phyloP scores from a whole-genome alignment of 1,140 invertebrate species.

The Saxidomus purpurata region DNA sequence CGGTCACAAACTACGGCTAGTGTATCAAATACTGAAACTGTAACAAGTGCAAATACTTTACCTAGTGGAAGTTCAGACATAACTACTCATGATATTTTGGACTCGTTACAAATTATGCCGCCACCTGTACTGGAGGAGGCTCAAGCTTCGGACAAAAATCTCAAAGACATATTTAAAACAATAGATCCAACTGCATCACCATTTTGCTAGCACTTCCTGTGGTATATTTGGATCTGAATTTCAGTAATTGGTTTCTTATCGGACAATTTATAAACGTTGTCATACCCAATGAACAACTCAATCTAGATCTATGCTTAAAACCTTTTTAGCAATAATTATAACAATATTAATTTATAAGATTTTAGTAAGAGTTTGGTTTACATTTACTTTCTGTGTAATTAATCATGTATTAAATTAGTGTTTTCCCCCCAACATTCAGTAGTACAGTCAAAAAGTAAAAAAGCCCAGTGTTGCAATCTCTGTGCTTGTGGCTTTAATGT shows the following conservation, averaged over 20 bases:
- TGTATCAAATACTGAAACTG: slow-evolving; percentile 31
- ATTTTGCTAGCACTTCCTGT: slow-evolving; percentile 79
- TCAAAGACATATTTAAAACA: slow-evolving; percentile 85
- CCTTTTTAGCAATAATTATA: not conserved
- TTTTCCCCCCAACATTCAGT: too few relatives aligned
- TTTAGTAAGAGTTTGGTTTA: too few relatives aligned
- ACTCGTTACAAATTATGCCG: slow-evolving; percentile 71
- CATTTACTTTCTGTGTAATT: too few relatives aligned
- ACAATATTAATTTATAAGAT: too few relatives aligned
- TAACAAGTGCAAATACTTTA: not conserved
- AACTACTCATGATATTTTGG: slow-evolving; percentile 52
- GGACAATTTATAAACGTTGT: too few relatives aligned
- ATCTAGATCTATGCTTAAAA: not conserved
- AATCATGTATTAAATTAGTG: too few relatives aligned
- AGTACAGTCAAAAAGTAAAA: too few relatives aligned
- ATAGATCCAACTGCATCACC: slow-evolving; percentile 86
- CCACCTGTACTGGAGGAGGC: slow-evolving; percentile 56
- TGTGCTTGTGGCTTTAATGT: too few relatives aligned
- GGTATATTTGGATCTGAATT: not conserved
- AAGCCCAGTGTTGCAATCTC: too few relatives aligned
- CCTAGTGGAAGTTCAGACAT: slow-evolving; percentile 32
- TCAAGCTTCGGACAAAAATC: slow-evolving; percentile 75
- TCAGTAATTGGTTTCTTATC: not conserved
- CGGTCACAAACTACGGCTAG: slow-evolving; percentile 43
- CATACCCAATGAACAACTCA: not conserved